Evolutionary conservation across 2,113 vertebrate genomes (phyloP), one percentile per base, ranked within the genome.

Genomic region (Aphyosemion australe): DNA sequence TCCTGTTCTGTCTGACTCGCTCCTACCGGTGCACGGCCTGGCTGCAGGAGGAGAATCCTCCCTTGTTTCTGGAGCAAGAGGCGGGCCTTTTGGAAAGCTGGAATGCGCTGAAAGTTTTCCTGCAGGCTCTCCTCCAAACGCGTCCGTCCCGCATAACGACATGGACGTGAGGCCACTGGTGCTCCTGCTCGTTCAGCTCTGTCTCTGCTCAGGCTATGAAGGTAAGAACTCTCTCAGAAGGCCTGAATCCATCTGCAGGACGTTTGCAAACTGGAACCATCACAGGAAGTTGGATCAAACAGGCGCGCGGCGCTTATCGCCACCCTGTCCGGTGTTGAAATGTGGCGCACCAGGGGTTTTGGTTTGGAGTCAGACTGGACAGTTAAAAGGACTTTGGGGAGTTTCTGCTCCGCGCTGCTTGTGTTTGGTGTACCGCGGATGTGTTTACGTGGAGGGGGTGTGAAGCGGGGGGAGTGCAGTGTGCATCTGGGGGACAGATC

Each of bases 381-480:
- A 11, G 49, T 10, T 20, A 15, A 14, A 46, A 2, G 47, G 45
- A 13, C 10, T 32, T 42, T 54, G 41, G 31, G 71, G 64, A 14
- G 67, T 60, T 61, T 45, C 20, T 57, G 64, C 2, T 18, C 19
- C 55, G 8, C 43, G 9, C 39, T 2, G 53, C 48, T 64, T 61
- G 12, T 42, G 61, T 50, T 43, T 39, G 74, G 79, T 79, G 78
- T 80, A 55, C 61, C 43, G 53, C 71, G 62, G 32, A 14, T 53
- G 66, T 91, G 91, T 93, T 91, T 90, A 89, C 89, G 91, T 90
- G 91, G 92, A 91, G 88, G 83, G 83, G 86, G 84, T 60, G 72
- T 62, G 13, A 19, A 60, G 80, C 82, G 80, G 79, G 74, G 79
- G 81, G 84, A 76, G 85, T 78, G 53, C 85, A 86, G 84, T 84